These are phyloP conservation scores for Mormyrops boulengeri DNA, from an alignment of 2,797 vertebrate genomes.

Conservation along the genomic window DNA sequence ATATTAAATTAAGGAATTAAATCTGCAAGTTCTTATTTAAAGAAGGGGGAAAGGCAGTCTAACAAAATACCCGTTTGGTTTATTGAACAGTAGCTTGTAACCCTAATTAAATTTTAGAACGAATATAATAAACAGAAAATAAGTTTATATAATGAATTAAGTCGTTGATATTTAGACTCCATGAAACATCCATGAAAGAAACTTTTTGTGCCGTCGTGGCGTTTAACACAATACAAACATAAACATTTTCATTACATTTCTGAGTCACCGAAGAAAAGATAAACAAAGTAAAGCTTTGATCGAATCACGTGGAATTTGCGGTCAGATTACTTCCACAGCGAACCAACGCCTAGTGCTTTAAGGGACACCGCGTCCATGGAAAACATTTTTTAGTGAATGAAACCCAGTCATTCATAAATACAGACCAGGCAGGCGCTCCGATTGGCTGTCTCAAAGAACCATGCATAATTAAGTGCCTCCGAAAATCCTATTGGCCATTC, in stretches of 20 bases:
- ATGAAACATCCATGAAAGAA: neutral
- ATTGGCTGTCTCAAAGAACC: conserved; percentile 36
- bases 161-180: neutral
- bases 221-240: neutral
- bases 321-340: neutral
- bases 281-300: neutral
- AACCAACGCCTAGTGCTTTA: conserved; percentile 49
- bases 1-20: neutral
- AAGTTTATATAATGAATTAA: neutral
- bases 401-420: conserved; percentile 71
- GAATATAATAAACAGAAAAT: neutral
- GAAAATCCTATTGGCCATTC: conserved; percentile 43
- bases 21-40: neutral
- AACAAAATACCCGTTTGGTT: neutral
- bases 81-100: neutral
- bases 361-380: conserved; percentile 35
- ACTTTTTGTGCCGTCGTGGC: neutral
- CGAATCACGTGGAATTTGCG: conserved; percentile 11
- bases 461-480: neutral
- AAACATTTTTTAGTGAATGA: conserved; percentile 58
- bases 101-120: neutral
- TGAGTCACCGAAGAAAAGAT: neutral
- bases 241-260: conserved; percentile 4
- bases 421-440: conserved; percentile 21
- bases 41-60: neutral